phyloP scores from a whole-genome alignment of 2,797 vertebrate species.

The Acropternis orthonyx region DNA sequence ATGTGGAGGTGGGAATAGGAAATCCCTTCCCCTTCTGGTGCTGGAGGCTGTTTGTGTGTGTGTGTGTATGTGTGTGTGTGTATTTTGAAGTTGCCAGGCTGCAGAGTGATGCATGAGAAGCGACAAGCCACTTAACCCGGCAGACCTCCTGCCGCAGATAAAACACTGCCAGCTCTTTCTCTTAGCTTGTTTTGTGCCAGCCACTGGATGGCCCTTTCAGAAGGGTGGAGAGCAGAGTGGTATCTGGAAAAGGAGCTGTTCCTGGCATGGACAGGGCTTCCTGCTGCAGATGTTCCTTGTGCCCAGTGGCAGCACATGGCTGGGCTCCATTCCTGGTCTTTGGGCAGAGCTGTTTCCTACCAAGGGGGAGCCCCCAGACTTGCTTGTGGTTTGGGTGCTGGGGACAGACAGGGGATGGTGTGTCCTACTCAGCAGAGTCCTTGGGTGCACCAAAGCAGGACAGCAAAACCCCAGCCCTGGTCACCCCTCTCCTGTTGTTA shows the following conservation, averaged over 20 bases:
- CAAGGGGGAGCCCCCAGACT: not conserved
- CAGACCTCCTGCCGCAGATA: not conserved
- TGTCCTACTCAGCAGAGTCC: not conserved
- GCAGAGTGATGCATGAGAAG: not conserved
- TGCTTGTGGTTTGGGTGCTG: not conserved
- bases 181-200: not conserved
- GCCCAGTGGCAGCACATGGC: not conserved
- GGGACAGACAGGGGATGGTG: not conserved
- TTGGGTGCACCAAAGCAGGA: constrained; percentile 41
- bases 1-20: not conserved
- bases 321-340: not conserved
- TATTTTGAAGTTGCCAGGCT: fast-evolving
- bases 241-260: not conserved
- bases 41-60: not conserved
- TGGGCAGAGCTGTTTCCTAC: not conserved
- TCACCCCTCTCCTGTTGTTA: not conserved
- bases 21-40: not conserved
- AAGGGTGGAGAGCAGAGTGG: fast-evolving
- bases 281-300: not conserved
- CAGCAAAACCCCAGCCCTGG: constrained; percentile 50
- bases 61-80: not conserved
- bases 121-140: not conserved
- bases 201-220: not conserved
- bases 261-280: not conserved
- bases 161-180: not conserved